Conservation (phyloP, 2,888 invertebrate species). For the Electrophaes corylata region DNA sequence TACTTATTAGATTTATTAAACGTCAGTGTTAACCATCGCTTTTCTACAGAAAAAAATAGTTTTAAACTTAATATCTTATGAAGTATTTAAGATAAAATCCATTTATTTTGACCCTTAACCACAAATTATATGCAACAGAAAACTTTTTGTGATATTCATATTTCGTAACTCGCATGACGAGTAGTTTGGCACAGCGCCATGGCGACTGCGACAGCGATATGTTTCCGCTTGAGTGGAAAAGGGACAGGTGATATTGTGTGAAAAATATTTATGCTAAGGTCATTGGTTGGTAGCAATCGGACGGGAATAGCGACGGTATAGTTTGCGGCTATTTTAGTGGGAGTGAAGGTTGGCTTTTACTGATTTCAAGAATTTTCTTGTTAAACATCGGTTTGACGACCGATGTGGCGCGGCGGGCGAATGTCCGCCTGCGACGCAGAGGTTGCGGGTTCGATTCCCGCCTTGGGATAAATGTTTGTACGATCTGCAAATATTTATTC, state of each 20-base stretch:
- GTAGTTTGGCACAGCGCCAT: constrained; percentile 70
- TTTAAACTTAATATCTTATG: too few species aligned
- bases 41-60: too few species aligned
- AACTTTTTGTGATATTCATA: constrained; percentile 70
- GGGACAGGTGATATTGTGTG: constrained; percentile 78
- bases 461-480: too few species aligned
- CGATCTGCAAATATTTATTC: too few species aligned
- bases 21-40: too few species aligned
- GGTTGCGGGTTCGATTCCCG: too few species aligned
- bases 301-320: constrained; percentile 55
- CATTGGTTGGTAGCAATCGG: constrained; percentile 74
- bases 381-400: too few species aligned
- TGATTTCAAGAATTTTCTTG: constrained; percentile 45
- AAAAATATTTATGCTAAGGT: constrained; percentile 81
- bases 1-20: too few species aligned
- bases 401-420: too few species aligned
- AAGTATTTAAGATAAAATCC: neutral
- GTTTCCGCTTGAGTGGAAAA: constrained; percentile 65
- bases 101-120: neutral
- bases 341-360: constrained; percentile 68
- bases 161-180: constrained; percentile 72
- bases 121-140: constrained; percentile 52
- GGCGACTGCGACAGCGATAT: constrained; percentile 64
- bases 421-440: too few species aligned
- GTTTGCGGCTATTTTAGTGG: constrained; percentile 67